phyloP scores from a whole-genome alignment of 1,140 invertebrate species.

The Cylas formicarius region DNA sequence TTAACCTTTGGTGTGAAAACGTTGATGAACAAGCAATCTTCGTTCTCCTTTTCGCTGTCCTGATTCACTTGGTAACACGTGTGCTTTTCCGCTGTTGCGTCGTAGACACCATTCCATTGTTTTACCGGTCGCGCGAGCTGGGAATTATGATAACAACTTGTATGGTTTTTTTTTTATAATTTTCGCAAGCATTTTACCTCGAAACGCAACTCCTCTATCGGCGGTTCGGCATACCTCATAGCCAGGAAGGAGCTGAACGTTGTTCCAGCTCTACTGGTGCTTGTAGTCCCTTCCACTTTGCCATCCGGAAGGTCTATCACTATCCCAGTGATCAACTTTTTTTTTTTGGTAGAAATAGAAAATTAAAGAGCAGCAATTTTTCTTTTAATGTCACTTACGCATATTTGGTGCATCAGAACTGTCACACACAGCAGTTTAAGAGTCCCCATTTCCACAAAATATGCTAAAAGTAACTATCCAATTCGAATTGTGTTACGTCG shows the following conservation, averaged over 20 bases:
- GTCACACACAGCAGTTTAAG: too few species aligned
- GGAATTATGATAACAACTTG: background rate
- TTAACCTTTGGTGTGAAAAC: constrained; percentile 18
- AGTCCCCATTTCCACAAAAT: too few species aligned
- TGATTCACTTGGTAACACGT: constrained; percentile 15
- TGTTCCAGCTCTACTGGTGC: constrained; percentile 8
- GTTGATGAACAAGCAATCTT: constrained; percentile 20
- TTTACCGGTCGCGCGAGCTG: constrained; percentile 7
- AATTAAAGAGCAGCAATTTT: too few species aligned
- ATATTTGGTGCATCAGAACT: too few species aligned
- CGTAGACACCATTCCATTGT: constrained; percentile 17
- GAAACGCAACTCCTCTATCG: constrained; percentile 13
- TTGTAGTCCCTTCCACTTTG: constrained; percentile 5
- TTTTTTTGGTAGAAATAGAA: too few species aligned
- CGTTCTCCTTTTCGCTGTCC: constrained; percentile 12
- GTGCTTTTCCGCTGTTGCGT: constrained; percentile 16
- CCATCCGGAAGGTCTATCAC: constrained; percentile 14
- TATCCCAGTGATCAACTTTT: background rate
- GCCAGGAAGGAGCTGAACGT: constrained; percentile 14
- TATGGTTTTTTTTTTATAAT: too few species aligned
- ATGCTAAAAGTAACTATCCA: too few species aligned
- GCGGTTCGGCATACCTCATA: constrained; percentile 17
- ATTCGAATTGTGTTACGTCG: too few species aligned
- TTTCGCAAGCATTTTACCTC: constrained; percentile 8
- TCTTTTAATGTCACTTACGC: too few species aligned